phyloP scores from a whole-genome alignment of 2,113 vertebrate genomes.

The Oryzias curvinotus region DNA sequence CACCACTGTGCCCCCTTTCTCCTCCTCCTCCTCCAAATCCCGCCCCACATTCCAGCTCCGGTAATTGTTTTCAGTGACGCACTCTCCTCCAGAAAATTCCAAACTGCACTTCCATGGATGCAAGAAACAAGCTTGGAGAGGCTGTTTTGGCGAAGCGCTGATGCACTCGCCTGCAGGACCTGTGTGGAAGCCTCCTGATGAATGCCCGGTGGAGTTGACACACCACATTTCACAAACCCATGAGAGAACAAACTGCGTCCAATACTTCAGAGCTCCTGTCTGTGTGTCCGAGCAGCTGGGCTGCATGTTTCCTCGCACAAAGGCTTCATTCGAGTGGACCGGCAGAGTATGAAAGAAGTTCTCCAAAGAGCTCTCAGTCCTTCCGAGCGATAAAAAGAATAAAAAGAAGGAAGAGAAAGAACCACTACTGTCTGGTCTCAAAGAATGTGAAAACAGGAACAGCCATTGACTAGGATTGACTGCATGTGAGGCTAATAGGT shows the following conservation, averaged over 20 bases:
- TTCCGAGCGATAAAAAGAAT: conserved; percentile 53
- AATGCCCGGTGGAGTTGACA: conserved; percentile 48
- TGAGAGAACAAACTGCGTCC: conserved; percentile 43
- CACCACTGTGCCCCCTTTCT: conserved; percentile 15
- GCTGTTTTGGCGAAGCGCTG: conserved; percentile 42
- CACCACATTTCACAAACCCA: conserved; percentile 62
- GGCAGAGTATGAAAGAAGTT: conserved; percentile 55
- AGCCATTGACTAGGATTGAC: conserved; percentile 49
- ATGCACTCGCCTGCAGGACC: conserved; percentile 9
- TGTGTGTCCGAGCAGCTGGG: conserved; percentile 28
- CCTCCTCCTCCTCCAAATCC: conserved; percentile 28
- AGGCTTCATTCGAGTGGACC: conserved; percentile 60
- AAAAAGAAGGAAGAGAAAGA: conserved; percentile 53
- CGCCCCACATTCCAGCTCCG: conserved; percentile 50
- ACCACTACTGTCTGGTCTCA: conserved; percentile 49
- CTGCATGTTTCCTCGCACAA: conserved; percentile 61
- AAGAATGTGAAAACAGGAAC: conserved; percentile 43
- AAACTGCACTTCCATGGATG: conserved; percentile 46
- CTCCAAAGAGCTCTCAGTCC: conserved; percentile 42
- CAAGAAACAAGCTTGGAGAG: conserved; percentile 45
- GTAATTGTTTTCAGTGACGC: conserved; percentile 69
- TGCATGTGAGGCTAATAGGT: conserved; percentile 18
- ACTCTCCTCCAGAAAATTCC: conserved; percentile 46
- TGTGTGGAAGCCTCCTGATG: conserved; percentile 33
- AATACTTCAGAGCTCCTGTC: conserved; percentile 32